phyloP scores from a whole-genome alignment of 2,888 invertebrate species.

The Steromphala cineraria region DNA sequence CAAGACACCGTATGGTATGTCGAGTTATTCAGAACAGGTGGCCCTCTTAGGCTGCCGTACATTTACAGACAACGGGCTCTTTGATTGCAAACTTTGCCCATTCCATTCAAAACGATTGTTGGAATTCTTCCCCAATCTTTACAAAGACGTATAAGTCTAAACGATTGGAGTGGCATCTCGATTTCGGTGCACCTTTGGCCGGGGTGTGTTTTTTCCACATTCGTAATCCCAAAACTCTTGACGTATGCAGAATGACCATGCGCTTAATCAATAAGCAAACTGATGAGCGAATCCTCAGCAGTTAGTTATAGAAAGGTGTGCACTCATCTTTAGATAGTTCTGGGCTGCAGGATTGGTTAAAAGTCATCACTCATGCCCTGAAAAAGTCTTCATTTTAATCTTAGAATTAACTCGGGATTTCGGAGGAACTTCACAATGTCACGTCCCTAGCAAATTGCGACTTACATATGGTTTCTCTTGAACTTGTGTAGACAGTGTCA shows the following conservation, averaged over 20 bases:
- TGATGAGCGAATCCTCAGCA: too few relatives aligned
- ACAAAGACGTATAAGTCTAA: conserved; percentile 12
- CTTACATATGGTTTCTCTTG: too few relatives aligned
- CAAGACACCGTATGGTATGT: background rate
- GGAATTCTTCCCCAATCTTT: background rate
- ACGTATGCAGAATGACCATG: background rate
- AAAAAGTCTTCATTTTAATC: too few relatives aligned
- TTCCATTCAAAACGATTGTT: background rate
- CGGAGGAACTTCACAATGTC: too few relatives aligned
- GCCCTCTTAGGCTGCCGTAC: background rate
- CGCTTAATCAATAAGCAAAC: too few relatives aligned
- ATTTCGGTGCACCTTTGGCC: background rate
- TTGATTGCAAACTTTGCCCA: background rate
- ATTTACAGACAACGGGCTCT: background rate
- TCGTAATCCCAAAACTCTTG: background rate
- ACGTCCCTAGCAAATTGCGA: too few relatives aligned
- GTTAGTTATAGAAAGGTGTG: too few relatives aligned
- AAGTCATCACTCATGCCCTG: too few relatives aligned
- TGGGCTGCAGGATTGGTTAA: too few relatives aligned
- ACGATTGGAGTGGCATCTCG: background rate
- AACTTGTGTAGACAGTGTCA: too few relatives aligned
- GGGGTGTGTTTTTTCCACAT: background rate
- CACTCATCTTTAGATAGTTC: too few relatives aligned
- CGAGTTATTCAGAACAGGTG: background rate
- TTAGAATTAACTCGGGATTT: too few relatives aligned